These are phyloP conservation scores for Isaurus tuberculatus DNA, from an alignment of 92 coral and sea anemone genomes.

Conservation along the genomic window DNA sequence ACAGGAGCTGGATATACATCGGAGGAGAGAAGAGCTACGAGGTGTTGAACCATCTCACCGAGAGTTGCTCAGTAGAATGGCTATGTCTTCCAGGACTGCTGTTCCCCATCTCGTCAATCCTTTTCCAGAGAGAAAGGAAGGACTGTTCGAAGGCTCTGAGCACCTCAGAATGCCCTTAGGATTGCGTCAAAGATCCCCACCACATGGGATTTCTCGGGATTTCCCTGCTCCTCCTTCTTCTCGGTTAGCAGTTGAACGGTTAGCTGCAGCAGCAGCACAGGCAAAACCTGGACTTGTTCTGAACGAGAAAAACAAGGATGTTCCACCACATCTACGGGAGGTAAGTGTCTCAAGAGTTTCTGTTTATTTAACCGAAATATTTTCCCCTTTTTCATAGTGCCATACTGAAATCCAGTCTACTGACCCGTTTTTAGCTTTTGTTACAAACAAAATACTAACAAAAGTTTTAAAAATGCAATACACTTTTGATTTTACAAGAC, in stretches of 20 bases:
- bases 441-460: background rate
- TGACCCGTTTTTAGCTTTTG: background rate
- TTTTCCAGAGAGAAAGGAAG: conserved; percentile 67
- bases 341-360: conserved; percentile 43
- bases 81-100: conserved; percentile 60
- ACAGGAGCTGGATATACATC: conserved; percentile 76
- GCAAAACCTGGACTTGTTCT: conserved; percentile 69
- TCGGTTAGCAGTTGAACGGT: conserved; percentile 85
- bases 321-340: conserved; percentile 79
- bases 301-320: conserved; percentile 61
- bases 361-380: background rate
- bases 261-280: conserved; percentile 81
- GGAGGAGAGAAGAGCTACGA: conserved; percentile 77
- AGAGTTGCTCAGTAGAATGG: conserved; percentile 89
- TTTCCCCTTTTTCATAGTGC: too few species aligned
- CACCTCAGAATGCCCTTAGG: conserved; percentile 65
- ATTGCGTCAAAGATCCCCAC: conserved; percentile 70
- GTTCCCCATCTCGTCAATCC: conserved; percentile 38
- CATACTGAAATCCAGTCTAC: too few species aligned
- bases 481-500: too few species aligned
- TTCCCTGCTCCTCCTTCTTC: conserved; percentile 75
- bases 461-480: too few species aligned
- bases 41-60: conserved; percentile 81
- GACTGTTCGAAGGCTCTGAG: conserved; percentile 59
- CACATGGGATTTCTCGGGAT: conserved; percentile 66